Evolutionary conservation across 2,113 vertebrate species (phyloP).

Genomic region (Myotis lucifugus): DNA sequence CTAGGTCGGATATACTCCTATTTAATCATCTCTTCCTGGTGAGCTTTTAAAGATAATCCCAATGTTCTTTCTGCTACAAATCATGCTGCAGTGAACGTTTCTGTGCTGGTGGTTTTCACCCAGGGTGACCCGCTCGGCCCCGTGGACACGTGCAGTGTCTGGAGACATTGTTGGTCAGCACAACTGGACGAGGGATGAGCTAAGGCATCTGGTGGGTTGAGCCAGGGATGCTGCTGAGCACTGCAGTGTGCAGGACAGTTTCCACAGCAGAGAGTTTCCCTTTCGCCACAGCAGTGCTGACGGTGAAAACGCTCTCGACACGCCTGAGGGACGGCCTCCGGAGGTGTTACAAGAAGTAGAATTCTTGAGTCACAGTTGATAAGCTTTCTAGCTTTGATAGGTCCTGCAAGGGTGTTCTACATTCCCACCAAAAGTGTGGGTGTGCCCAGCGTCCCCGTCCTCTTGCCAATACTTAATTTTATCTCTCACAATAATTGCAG

Average conservation of each 20-base stretch:
- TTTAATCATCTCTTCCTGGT: not conserved
- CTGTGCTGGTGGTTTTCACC: not conserved
- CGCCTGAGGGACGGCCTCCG: fast-evolving
- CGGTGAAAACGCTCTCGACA: not conserved
- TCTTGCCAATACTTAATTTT: not conserved
- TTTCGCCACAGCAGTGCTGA: not conserved
- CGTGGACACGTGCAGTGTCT: not conserved
- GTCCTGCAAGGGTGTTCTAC: not conserved
- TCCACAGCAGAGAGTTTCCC: not conserved
- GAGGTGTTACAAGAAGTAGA: not conserved
- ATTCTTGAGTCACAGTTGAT: not conserved
- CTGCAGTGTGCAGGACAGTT: fast-evolving
- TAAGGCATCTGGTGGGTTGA: not conserved
- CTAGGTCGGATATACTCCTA: not conserved
- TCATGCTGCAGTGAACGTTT: not conserved
- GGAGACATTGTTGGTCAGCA: not conserved
- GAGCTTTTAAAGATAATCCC: not conserved
- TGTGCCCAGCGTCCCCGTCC: not conserved
- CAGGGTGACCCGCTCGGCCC: not conserved
- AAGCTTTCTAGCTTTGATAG: not conserved
- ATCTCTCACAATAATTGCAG: not conserved
- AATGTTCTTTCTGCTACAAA: not conserved
- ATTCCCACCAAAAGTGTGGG: not conserved
- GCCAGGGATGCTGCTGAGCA: not conserved
- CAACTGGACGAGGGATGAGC: not conserved